Evolutionary conservation across 1,140 invertebrate genomes (phyloP), one percentile per base, ranked within the genome.

Genomic region (Drosophila suzukii): DNA sequence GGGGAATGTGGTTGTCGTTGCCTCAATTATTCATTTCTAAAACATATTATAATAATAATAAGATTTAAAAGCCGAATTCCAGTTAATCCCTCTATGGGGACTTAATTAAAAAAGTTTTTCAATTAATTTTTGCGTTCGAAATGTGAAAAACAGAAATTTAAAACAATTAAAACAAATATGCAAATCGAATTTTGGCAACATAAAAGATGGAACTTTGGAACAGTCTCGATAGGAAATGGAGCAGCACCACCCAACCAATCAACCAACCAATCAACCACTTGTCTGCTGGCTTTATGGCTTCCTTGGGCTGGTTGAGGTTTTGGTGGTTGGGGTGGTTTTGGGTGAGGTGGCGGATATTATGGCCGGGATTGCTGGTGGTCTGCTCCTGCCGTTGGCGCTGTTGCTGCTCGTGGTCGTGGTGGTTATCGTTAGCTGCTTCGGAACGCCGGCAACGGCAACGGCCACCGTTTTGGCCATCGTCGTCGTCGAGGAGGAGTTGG

Each of bases 401-500:
- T 34, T 27, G 11, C 34, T 66, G 44, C 46, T 67, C 39, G 54
- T 53, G 50, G 60, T 63, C 15, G 60, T 71, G 44, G 51, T 47
- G 39, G 66, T 51, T 61, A 61, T 61, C 27, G 54, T 63, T 76
- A 74, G 56, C 34, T 58, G 46, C 47, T 65, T 66, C 46, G 60
- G 65, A 30, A 44, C 38, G 5, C 55, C 50, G 17, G 46, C 46
- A 43, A 57, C 46, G 66, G 66, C 71, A 32, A 82, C 57, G 65
- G 74, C 75, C 34, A 81, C 63, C 50, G 72, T 81, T 54, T 54
- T 74, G 65, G 60, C 68, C 34, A 41, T 68, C 39, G 63, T 58
- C 54, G 74, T 75, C 46, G 74, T 75, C 46, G 78, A 51, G 34
- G 78, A 68, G 46, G 78, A 51, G 34, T 74, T 76, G 46, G 76